phyloP scores from a whole-genome alignment of 1,140 invertebrate genomes.

The Panulirus ornatus region DNA sequence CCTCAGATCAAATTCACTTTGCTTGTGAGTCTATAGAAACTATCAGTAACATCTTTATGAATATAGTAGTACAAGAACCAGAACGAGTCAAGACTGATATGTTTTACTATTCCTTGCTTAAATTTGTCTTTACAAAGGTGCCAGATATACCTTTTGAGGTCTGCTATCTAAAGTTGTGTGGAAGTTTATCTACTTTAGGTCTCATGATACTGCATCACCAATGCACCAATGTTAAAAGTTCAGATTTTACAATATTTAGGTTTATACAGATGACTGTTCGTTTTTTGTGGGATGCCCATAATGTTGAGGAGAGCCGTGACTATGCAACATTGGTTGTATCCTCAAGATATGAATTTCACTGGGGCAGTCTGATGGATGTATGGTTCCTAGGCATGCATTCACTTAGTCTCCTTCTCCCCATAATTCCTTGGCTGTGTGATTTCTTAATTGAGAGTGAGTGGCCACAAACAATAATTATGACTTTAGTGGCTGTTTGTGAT shows the following conservation, averaged over 20 bases:
- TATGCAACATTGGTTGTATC: conserved; percentile 88
- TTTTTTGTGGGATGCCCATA: conserved; percentile 95
- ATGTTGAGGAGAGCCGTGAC: conserved; percentile 88
- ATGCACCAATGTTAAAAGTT: conserved; percentile 86
- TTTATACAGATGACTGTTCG: conserved; percentile 92
- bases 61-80: conserved; percentile 91
- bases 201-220: conserved; percentile 91
- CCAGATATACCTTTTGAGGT: conserved; percentile 87
- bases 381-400: conserved; percentile 97
- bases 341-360: conserved; percentile 90
- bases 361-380: conserved; percentile 92
- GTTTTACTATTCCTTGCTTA: conserved; percentile 88
- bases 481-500: conserved; percentile 88
- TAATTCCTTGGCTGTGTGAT: conserved; percentile 92
- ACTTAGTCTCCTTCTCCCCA: conserved; percentile 87
- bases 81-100: conserved; percentile 87
- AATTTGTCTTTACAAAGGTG: conserved; percentile 92
- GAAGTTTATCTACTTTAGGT: conserved; percentile 90
- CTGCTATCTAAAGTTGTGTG: conserved; percentile 90
- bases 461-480: conserved; percentile 90
- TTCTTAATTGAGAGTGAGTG: conserved; percentile 95
- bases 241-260: conserved; percentile 87
- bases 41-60: conserved; percentile 94
- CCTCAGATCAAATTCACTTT: conserved; percentile 30
- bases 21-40: conserved; percentile 84